Conservation (phyloP, 2,113 vertebrate species). For the Dasyurus viverrinus region DNA sequence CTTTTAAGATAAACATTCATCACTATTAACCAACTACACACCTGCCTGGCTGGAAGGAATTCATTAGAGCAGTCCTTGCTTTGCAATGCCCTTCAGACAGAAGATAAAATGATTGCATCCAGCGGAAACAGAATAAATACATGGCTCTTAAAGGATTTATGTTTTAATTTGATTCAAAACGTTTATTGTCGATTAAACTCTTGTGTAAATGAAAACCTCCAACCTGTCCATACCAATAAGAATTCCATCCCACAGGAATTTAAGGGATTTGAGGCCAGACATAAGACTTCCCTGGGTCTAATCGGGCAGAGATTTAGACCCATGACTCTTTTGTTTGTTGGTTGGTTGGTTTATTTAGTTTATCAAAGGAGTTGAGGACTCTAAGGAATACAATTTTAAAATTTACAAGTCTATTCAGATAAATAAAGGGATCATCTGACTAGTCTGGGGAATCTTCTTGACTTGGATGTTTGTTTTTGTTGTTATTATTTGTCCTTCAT, state of each 20-base stretch:
- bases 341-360: background rate
- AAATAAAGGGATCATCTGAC: background rate
- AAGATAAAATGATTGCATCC: constrained; percentile 22
- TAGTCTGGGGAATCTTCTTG: background rate
- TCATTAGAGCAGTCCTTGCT: constrained; percentile 57
- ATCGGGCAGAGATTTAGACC: background rate
- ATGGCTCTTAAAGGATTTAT: constrained; percentile 68
- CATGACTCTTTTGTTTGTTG: background rate
- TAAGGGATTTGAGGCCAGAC: constrained; percentile 42
- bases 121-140: constrained; percentile 71
- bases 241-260: constrained; percentile 35
- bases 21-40: constrained; percentile 67
- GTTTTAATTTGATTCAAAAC: constrained; percentile 74
- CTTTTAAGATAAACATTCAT: constrained; percentile 69
- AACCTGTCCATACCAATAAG: constrained; percentile 36
- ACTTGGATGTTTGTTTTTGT: background rate
- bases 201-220: constrained; percentile 66
- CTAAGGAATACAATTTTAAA: background rate
- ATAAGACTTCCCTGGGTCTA: constrained; percentile 22
- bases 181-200: constrained; percentile 68
- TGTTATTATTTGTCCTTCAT: background rate
- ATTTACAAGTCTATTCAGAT: constrained; percentile 13
- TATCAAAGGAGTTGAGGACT: background rate
- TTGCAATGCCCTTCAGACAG: constrained; percentile 66
- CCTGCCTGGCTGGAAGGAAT: constrained; percentile 63